Evolutionary conservation across 2,888 invertebrate species (phyloP).

Genomic region (Anticlea derivata): DNA sequence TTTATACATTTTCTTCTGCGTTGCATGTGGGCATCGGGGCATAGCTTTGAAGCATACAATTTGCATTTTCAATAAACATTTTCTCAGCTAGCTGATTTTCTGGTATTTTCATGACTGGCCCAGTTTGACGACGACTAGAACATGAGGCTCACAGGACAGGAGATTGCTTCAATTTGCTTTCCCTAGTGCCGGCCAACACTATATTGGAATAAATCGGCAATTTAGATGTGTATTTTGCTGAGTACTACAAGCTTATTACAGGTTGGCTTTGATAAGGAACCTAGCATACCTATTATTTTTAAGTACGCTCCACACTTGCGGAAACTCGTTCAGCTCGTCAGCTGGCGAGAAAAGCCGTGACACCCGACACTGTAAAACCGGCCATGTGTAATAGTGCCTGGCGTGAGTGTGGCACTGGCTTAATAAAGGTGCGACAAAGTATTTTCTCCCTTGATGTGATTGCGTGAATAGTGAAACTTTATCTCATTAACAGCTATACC

Average conservation of each 20-base stretch:
- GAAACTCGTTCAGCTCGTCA: not conserved
- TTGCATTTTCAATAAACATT: conserved; percentile 6
- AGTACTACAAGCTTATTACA: conserved; percentile 13
- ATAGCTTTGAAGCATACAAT: conserved; percentile 4
- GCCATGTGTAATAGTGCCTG: no score
- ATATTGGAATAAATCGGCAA: conserved; percentile 10
- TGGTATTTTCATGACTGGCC: conserved; percentile 12
- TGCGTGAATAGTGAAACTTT: not conserved
- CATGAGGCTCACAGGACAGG: not conserved
- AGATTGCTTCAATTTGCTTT: conserved; percentile 20
- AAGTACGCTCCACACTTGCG: not conserved
- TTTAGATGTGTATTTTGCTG: conserved; percentile 20
- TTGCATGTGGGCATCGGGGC: not conserved
- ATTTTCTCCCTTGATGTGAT: not conserved
- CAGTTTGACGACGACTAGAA: conserved; percentile 8
- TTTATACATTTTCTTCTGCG: not conserved
- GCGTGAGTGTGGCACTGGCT: no score
- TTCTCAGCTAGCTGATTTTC: conserved; percentile 8
- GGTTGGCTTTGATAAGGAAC: conserved; percentile 4
- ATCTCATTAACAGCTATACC: not conserved
- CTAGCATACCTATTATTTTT: not conserved
- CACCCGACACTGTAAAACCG: not conserved
- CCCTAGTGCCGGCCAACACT: conserved; percentile 1
- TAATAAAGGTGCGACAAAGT: no score
- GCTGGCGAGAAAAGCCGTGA: not conserved